Evolutionary conservation across 2,797 vertebrate species (phyloP), one percentile per base, ranked within the genome.

Genomic region (Oophaga sylvatica): DNA sequence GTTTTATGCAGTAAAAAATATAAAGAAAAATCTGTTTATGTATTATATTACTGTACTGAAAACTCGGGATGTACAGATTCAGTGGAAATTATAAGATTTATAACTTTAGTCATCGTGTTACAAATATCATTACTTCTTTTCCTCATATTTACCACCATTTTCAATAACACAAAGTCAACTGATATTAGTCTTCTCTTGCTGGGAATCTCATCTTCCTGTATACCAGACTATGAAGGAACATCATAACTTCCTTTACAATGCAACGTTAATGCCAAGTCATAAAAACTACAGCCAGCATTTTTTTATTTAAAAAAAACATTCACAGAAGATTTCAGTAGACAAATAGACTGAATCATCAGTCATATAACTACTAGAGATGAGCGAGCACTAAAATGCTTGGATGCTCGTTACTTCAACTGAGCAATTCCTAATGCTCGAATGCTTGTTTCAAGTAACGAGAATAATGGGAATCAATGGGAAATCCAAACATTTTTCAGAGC

Each of bases 161-260:
- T 56, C 78, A 82, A 22, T 67, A 81, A 62, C 13, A 53, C 35
- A 53, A 70, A 53, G 65, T 67, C 41, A 82, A 56, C 80, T 70
- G 45, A 82, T 82, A 20, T 56, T 53, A 67, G 53, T n/a, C 45
- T 67, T 81, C 35, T 68, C 22, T 68, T 81, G 45, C 35, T 82
- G 45, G 63, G 68, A 82, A 68, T 70, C 68, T 56, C 22, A 26
- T 17, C 63, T 68, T 19, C 48, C 41, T 13, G 41, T 31, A 82
- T 26, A 53, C 45, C 1, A 77, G 73, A 68, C 56, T 48, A 19
- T 56, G 45, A 63, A 16, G 53, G 73, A 77, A 53, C 22, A 77
- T 77, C 73, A 82, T 29, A 82, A 68, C 80, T 48, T 19, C 35
- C 22, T 11, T 48, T 19, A 65, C 5, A 67, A 48, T 53, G 65